phyloP scores from a whole-genome alignment of 2,113 vertebrate genomes.

The Notarius lentiginosus region DNA sequence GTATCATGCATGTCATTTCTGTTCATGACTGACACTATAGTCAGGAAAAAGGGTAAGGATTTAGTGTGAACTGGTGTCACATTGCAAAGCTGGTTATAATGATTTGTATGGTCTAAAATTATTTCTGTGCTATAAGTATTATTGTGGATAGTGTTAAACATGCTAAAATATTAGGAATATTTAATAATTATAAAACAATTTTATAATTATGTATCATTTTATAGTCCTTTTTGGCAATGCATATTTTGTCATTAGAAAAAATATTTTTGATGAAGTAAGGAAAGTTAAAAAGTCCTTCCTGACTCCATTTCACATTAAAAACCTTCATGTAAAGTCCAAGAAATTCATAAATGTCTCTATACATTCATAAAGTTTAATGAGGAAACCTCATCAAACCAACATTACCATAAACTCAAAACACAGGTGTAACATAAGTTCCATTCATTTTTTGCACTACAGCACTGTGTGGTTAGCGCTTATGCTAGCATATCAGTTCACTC shows the following conservation, averaged over 20 bases:
- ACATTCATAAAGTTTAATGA: constrained; percentile 29
- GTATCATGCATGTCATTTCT: constrained; percentile 30
- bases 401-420: constrained; percentile 32
- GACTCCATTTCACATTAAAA: constrained; percentile 27
- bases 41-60: constrained; percentile 36
- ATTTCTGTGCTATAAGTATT: neutral
- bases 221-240: neutral
- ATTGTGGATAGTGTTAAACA: neutral
- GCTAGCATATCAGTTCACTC: constrained; percentile 56
- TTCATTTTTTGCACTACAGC: constrained; percentile 58
- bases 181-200: neutral
- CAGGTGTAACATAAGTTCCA: constrained; percentile 52
- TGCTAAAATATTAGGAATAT: neutral
- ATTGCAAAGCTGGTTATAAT: constrained; percentile 22
- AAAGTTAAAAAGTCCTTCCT: constrained; percentile 3
- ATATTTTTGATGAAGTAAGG: neutral
- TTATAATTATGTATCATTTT: neutral
- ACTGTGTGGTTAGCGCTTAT: constrained; percentile 57
- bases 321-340: constrained; percentile 10
- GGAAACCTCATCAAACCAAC: constrained; percentile 42
- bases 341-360: constrained; percentile 41
- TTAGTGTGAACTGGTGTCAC: constrained; percentile 21
- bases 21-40: constrained; percentile 43
- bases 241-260: neutral
- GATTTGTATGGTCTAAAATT: neutral